These are phyloP conservation scores for Erythrocercus mccallii DNA, from an alignment of 2,113 vertebrate species.

Conservation along the genomic window DNA sequence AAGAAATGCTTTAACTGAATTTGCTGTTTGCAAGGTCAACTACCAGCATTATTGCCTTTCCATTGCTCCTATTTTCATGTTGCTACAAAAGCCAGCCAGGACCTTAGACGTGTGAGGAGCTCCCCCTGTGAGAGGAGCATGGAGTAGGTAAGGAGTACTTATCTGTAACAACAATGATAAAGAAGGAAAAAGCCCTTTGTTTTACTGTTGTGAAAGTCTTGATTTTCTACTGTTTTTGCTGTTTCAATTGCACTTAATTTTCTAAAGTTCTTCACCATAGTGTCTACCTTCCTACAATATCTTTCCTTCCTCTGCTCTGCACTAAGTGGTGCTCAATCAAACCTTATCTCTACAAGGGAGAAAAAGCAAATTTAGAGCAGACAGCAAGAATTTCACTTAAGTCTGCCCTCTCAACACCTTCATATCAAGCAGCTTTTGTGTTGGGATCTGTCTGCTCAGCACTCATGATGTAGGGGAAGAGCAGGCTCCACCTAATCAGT, in stretches of 20 bases:
- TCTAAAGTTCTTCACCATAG: background rate
- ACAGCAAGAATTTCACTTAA: background rate
- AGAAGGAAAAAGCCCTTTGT: accelerated
- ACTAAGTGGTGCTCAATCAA: background rate
- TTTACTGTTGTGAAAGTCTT: background rate
- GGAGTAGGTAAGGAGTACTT: background rate
- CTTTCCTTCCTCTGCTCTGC: background rate
- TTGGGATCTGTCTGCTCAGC: background rate
- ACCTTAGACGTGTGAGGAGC: background rate
- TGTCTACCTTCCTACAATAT: background rate
- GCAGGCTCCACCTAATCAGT: background rate
- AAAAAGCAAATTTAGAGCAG: background rate
- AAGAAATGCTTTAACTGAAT: background rate
- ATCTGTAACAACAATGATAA: background rate
- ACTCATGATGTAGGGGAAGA: background rate
- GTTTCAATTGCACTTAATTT: background rate
- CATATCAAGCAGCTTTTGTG: background rate
- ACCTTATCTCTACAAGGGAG: background rate
- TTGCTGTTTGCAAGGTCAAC: background rate
- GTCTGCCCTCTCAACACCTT: background rate
- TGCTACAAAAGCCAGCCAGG: background rate
- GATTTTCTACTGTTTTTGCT: background rate
- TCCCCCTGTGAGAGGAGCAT: background rate
- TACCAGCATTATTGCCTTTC: background rate
- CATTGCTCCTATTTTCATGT: background rate